Evolutionary conservation across 2,888 invertebrate species (phyloP).

Genomic region (Phlogophora meticulosa): DNA sequence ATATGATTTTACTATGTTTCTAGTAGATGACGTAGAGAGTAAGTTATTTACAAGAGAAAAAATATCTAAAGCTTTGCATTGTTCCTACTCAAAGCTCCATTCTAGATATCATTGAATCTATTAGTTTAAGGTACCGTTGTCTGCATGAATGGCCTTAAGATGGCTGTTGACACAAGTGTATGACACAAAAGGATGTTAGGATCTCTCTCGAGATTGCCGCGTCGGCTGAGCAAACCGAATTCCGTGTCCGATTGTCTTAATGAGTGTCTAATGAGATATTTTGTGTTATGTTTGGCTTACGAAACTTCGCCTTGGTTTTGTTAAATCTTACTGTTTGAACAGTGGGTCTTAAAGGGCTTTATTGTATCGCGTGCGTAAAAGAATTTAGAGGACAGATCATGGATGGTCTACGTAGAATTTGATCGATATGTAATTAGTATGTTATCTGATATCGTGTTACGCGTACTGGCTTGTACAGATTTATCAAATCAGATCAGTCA

Average conservation of each 20-base stretch:
- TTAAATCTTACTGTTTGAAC: constrained; percentile 62
- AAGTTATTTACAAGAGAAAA: not conserved
- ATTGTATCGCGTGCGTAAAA: constrained; percentile 24
- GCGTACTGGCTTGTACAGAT: constrained; percentile 1
- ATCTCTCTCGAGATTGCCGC: constrained; percentile 78
- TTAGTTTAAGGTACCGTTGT: constrained; percentile 60
- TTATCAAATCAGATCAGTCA: constrained; percentile 14
- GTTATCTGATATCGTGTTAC: constrained; percentile 22
- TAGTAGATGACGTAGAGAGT: not conserved
- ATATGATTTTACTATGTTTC: not conserved
- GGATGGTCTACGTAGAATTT: constrained; percentile 11
- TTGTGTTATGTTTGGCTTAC: constrained; percentile 71
- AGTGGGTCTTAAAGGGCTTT: constrained; percentile 39
- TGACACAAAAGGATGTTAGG: constrained; percentile 81
- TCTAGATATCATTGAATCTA: constrained; percentile 27
- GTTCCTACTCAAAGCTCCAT: constrained; percentile 37
- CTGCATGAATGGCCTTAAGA: constrained; percentile 67
- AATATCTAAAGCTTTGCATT: constrained; percentile 27
- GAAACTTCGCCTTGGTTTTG: constrained; percentile 67
- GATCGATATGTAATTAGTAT: constrained; percentile 26
- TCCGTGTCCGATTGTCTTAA: constrained; percentile 78
- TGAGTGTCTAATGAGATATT: constrained; percentile 80
- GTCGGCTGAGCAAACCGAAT: constrained; percentile 85
- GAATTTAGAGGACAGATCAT: constrained; percentile 33
- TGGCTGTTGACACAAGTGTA: constrained; percentile 83